phyloP scores from a whole-genome alignment of 1,140 invertebrate species.

The Drosophila kikkawai region DNA sequence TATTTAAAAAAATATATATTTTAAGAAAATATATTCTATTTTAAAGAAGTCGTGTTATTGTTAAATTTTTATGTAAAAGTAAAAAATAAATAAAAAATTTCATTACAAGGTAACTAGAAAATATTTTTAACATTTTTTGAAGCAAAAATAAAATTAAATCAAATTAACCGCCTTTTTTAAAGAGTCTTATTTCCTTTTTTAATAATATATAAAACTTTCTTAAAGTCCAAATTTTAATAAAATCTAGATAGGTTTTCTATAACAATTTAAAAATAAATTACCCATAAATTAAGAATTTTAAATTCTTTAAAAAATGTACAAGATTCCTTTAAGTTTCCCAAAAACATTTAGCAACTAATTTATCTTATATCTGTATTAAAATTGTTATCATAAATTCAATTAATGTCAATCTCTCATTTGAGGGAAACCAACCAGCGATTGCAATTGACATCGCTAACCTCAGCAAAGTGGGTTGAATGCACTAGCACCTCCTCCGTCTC shows the following conservation, averaged over 20 bases:
- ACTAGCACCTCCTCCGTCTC: not conserved
- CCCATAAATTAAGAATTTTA: not conserved
- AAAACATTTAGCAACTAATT: not conserved
- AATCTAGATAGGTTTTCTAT: not conserved
- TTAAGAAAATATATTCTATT: too few relatives aligned
- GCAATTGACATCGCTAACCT: constrained; percentile 31
- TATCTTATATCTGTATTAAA: not conserved
- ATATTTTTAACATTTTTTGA: too few relatives aligned
- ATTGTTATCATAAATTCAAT: constrained; percentile 6
- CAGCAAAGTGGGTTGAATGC: constrained; percentile 28
- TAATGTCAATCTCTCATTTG: constrained; percentile 3
- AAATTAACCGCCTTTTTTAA: too few relatives aligned
- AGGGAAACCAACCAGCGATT: constrained; percentile 14
- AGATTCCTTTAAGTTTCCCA: not conserved
- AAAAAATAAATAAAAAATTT: too few relatives aligned
- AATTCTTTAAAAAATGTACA: not conserved
- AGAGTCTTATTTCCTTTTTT: too few relatives aligned
- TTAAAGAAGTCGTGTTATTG: too few relatives aligned
- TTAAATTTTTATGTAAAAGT: too few relatives aligned
- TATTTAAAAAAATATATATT: too few relatives aligned
- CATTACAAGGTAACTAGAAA: too few relatives aligned
- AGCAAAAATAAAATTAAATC: not conserved
- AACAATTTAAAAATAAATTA: not conserved
- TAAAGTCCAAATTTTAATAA: not conserved
- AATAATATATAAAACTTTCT: too few relatives aligned